These are phyloP conservation scores for Rhagoletis zephyria DNA, from an alignment of 1,140 invertebrate species.

Conservation along the genomic window DNA sequence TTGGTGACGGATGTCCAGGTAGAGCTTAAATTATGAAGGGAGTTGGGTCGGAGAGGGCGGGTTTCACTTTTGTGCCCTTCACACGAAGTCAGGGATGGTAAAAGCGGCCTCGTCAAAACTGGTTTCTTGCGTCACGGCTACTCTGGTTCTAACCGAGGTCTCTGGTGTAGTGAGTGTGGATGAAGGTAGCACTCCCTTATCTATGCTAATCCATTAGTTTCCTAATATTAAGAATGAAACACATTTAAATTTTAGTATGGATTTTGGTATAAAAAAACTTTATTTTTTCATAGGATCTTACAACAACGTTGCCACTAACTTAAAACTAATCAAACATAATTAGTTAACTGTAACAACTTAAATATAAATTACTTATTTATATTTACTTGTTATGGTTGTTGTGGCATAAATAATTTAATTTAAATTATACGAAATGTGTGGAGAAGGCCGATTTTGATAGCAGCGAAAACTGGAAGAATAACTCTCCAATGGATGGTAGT, in stretches of 20 bases:
- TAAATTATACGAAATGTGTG: constrained; percentile 60
- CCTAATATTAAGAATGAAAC: too few relatives aligned
- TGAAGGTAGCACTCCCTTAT: too few relatives aligned
- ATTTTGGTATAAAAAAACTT: constrained; percentile 37
- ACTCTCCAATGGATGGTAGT: constrained; percentile 55
- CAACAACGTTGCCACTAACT: not conserved
- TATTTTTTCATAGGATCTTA: not conserved
- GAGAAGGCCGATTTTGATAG: not conserved
- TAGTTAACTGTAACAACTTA: constrained; percentile 27
- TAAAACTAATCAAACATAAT: not conserved
- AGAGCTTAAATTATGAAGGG: too few relatives aligned
- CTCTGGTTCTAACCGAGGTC: too few relatives aligned
- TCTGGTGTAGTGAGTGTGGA: too few relatives aligned
- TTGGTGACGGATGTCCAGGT: too few relatives aligned
- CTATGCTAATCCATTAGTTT: too few relatives aligned
- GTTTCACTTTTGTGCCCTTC: too few relatives aligned
- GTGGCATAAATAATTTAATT: constrained; percentile 25
- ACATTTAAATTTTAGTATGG: not conserved
- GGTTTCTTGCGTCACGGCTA: too few relatives aligned
- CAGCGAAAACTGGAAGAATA: not conserved
- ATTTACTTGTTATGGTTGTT: constrained; percentile 24
- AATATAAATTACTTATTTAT: constrained; percentile 37
- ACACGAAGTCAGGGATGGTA: too few relatives aligned
- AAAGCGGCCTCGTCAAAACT: too few relatives aligned
- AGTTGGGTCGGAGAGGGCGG: too few relatives aligned